Evolutionary conservation across 2,113 vertebrate species (phyloP), one percentile per base, ranked within the genome.

Genomic region (Euleptes europaea): DNA sequence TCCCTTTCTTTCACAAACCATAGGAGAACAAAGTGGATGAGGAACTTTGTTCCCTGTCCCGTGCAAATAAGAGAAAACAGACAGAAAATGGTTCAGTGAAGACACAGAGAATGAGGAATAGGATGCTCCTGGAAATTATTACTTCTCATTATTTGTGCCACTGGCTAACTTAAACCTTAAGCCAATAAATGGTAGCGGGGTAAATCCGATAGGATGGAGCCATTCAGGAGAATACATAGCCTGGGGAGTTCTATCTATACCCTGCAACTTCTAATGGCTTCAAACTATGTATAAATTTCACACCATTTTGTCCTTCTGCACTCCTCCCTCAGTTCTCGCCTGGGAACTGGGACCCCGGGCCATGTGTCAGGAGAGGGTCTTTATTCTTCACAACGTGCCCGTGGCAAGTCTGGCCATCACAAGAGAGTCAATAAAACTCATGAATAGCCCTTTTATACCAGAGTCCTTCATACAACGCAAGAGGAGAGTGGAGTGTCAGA

Each of bases 401-500:
- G 35, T 82, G 23, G 82, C 91, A 77, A 89, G 77, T 88, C 91
- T 92, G 90, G 89, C 86, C 91, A 90, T 78, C 81, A 87, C 77
- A 76, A 91, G 91, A 88, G 91, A 88, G 93, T 87, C 86, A 86
- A 90, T 57, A 86, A 88, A 82, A 89, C 9, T 93, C 89, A 92
- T 91, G 90, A 93, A 94, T 92, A 93, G 89, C 38, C 63, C 88
- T 88, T 94, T 94, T 90, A 89, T 90, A 86, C 11, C 73, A 79
- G 54, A n/a, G 69, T 17, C 89, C 82, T 92, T 92, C 87, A 86
- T 84, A 80, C 51, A 91, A 80, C 83, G 90, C 33, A 83, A 86
- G 92, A 85, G 86, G 69, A 84, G 90, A 92, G 85, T 38, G 84
- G 82, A 72, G 87, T 86, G 91, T 93, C 19, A 82, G 92, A 90